Evolutionary conservation across 2,888 invertebrate species (phyloP).

Genomic region (Prenolepis imparis): DNA sequence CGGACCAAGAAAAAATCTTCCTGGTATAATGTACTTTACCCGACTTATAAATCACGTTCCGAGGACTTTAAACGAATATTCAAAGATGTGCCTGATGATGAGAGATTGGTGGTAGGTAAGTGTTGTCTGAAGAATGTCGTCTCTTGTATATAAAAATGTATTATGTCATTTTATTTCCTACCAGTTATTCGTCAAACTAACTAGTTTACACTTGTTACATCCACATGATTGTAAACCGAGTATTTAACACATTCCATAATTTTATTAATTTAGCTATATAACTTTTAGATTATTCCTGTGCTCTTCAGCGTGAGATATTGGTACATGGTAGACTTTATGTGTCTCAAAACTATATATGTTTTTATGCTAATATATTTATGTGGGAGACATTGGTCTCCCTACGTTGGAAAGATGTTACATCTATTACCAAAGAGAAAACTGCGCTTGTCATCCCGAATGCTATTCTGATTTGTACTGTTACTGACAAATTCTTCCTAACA

Average conservation of each 20-base stretch:
- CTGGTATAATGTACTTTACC: constrained; percentile 95
- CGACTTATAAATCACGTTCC: constrained; percentile 97
- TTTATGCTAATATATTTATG: constrained; percentile 98
- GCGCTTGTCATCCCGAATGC: constrained; percentile 98
- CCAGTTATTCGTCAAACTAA: constrained; percentile 1
- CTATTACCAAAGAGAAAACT: constrained; percentile 98
- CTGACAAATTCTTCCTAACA: constrained; percentile 96
- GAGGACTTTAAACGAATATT: constrained; percentile 97
- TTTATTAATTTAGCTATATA: constrained; percentile 57
- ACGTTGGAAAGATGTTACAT: constrained; percentile 96
- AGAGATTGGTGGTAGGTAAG: constrained; percentile 96
- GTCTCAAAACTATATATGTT: constrained; percentile 97
- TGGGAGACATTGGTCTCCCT: constrained; percentile 97
- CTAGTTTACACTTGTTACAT: background rate
- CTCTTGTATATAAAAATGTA: constrained; percentile 19
- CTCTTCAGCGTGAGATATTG: constrained; percentile 97
- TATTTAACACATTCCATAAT: constrained; percentile 33
- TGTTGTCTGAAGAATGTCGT: constrained; percentile 27
- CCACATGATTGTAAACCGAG: background rate
- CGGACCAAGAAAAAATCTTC: constrained; percentile 92
- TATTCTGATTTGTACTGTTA: constrained; percentile 93
- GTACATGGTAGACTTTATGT: constrained; percentile 98
- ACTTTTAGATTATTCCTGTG: constrained; percentile 97
- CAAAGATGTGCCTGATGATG: constrained; percentile 96
- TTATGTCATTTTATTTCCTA: constrained; percentile 5